Conservation (phyloP, 2,113 vertebrate species). For the Antidorcas marsupialis region DNA sequence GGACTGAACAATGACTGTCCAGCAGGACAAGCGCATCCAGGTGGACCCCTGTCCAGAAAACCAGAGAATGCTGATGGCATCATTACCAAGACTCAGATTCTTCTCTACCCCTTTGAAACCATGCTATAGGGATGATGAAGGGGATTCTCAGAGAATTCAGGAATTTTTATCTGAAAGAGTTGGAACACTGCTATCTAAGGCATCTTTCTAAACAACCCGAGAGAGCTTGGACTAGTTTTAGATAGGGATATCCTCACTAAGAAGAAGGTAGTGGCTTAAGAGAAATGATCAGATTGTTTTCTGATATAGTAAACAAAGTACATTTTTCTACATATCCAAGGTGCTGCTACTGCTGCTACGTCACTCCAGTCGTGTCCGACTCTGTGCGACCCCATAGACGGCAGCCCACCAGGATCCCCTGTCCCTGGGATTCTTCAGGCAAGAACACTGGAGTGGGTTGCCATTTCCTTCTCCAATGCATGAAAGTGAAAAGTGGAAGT, state of each 20-base stretch:
- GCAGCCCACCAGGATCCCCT: no score
- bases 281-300: neutral
- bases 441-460: no score
- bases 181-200: neutral
- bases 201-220: neutral
- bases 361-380: no score
- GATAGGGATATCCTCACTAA: neutral
- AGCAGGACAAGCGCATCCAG: neutral
- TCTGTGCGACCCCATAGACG: no score
- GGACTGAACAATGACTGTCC: neutral
- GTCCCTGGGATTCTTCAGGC: no score
- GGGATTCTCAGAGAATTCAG: neutral
- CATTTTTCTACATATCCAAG: neutral
- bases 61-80: neutral
- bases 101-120: neutral
- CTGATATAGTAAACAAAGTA: neutral
- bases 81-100: neutral
- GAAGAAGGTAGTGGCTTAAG: neutral
- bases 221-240: neutral
- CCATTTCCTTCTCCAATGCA: no score
- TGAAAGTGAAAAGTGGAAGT: no score
- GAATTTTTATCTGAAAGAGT: neutral
- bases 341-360: no score
- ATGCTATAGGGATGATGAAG: neutral
- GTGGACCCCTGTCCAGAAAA: neutral